A percentile compares a stretch with the other conserved stretches of the same genome.
Conservation (phyloP, 2,888 invertebrate genomes). For the Ennomos erosarius region DNA sequence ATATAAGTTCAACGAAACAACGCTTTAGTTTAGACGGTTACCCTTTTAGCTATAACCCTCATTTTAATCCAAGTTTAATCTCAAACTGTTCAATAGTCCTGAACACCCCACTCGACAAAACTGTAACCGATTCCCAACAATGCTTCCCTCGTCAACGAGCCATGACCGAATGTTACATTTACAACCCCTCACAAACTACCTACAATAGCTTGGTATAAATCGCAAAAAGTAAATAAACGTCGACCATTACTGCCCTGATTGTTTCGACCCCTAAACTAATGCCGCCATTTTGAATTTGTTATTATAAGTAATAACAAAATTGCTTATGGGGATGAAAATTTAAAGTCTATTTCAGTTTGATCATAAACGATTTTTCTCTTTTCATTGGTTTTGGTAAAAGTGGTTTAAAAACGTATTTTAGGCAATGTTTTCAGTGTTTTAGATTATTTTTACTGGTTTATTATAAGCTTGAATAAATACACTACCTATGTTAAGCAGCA, state of each 20-base stretch:
- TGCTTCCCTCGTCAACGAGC: constrained; percentile 73
- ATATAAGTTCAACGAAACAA: too few relatives aligned
- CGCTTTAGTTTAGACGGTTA: neutral
- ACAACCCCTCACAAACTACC: constrained; percentile 53
- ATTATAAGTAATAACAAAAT: constrained; percentile 16
- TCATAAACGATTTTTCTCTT: too few relatives aligned
- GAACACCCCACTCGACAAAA: constrained; percentile 34
- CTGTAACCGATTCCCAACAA: constrained; percentile 41
- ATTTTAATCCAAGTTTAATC: constrained; percentile 33
- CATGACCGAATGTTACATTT: constrained; percentile 75
- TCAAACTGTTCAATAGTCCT: constrained; percentile 34
- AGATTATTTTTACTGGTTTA: too few relatives aligned
- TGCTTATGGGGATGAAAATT: constrained; percentile 1
- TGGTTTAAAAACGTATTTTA: too few relatives aligned
- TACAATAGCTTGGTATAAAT: constrained; percentile 63
- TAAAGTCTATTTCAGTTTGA: too few relatives aligned
- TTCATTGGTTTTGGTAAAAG: too few relatives aligned
- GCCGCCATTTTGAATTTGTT: constrained; percentile 72
- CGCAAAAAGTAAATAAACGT: constrained; percentile 82
- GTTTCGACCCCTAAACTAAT: constrained; percentile 69
- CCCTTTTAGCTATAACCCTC: constrained; percentile 3
- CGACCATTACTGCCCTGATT: constrained; percentile 81
- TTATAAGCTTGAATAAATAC: too few relatives aligned
- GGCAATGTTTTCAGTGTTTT: too few relatives aligned
- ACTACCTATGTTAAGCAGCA: too few relatives aligned